phyloP scores from a whole-genome alignment of 2,113 vertebrate genomes.

The Clinocottus analis region DNA sequence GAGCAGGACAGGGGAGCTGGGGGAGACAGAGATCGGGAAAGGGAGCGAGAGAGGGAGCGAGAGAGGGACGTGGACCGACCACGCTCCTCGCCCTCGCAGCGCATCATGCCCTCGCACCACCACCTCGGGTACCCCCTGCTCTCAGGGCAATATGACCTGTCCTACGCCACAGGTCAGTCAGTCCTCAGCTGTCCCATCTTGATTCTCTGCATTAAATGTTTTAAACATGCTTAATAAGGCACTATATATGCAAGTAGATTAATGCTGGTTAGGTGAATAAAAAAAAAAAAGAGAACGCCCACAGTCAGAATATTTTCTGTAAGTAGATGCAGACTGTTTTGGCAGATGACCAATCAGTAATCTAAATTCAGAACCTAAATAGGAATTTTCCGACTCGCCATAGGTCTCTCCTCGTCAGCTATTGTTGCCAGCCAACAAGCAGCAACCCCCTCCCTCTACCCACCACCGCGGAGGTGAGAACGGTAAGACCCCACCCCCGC shows the following conservation, averaged over 20 bases:
- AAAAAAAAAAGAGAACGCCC: not conserved
- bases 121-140: conserved; percentile 96
- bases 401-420: conserved; percentile 92
- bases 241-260: conserved; percentile 2
- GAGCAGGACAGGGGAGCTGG: conserved; percentile 82
- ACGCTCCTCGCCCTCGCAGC: conserved; percentile 96
- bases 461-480: conserved; percentile 93
- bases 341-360: not conserved
- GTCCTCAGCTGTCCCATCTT: not conserved
- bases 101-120: conserved; percentile 95
- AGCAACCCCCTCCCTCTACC: conserved; percentile 87
- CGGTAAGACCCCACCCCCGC: conserved; percentile 86
- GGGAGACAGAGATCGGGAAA: conserved; percentile 87
- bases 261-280: not conserved
- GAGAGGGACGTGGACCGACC: conserved; percentile 90
- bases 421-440: conserved; percentile 92
- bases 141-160: conserved; percentile 95
- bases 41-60: conserved; percentile 83
- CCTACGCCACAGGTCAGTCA: conserved; percentile 93
- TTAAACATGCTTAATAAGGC: not conserved
- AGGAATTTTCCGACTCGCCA: conserved; percentile 2
- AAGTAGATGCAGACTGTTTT: conserved; percentile 16
- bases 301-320: not conserved
- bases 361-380: conserved; percentile 27
- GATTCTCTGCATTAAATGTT: not conserved